A percentile compares a stretch with the other conserved stretches of the same genome.
These are phyloP conservation scores for Troides oblongomaculatus DNA, from an alignment of 2,888 invertebrate genomes.

Conservation along the genomic window DNA sequence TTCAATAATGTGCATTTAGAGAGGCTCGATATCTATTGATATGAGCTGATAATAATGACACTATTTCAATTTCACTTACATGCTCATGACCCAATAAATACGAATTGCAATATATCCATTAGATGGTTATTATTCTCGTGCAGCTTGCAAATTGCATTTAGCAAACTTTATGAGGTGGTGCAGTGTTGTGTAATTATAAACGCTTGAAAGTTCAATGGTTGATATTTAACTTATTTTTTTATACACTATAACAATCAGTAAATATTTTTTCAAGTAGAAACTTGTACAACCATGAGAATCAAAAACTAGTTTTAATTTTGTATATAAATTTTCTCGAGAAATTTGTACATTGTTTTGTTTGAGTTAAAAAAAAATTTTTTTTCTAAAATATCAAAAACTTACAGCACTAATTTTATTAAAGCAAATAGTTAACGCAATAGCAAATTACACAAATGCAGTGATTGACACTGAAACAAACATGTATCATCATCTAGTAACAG, in stretches of 20 bases:
- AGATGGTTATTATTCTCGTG: conserved; percentile 5
- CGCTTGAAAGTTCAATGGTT: background rate
- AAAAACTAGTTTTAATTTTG: no score
- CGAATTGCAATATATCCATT: conserved; percentile 11
- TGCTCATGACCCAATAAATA: conserved; percentile 4
- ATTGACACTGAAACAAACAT: no score
- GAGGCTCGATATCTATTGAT: background rate
- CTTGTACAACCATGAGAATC: no score
- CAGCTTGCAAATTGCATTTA: conserved; percentile 14
- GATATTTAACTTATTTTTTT: background rate
- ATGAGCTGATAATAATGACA: background rate
- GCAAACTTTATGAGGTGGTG: conserved; percentile 10
- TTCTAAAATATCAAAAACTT: no score
- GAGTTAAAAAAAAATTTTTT: no score
- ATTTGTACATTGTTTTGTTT: no score
- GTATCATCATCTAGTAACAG: no score
- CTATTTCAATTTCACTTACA: background rate
- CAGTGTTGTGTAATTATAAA: background rate
- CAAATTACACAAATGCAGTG: no score
- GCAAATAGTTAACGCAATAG: no score
- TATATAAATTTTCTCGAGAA: no score
- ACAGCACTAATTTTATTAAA: no score
- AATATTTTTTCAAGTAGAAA: no score
- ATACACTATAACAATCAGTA: background rate
- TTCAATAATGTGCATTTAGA: background rate